Base-by-base conservation (phyloP, 1,140 invertebrate genomes). In the Drosophila pseudoobscura region DNA sequence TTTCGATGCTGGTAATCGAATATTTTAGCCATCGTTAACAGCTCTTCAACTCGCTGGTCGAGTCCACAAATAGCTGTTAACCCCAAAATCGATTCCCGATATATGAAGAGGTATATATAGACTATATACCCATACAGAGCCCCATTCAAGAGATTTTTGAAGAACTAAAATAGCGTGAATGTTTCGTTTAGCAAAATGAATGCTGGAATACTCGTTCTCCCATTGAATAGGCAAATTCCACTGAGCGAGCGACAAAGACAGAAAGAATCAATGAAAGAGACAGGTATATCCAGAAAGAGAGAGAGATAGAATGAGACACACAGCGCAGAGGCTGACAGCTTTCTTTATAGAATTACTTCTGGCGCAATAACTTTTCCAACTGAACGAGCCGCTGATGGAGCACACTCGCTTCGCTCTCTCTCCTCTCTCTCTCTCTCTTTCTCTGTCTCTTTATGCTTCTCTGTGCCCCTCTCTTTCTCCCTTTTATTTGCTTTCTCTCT, bases 261-360 rank as follows among this genome's bases (percentile, higher is more conserved):
- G n/a, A 20, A 15, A 49, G 43, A 54, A 26, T 5, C 22, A 41
- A 39, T 45, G 39, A 26, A 45, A 49, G 17, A 31, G 22, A 29
- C 39, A 26, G 2, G 9, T 24, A 43, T 53, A 54, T 44, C 13
- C 2, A 24, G 39, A 56, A 47, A 39, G 24, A 59, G 31, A 26
- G 26, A 39, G 45, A 17, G 29, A 54, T 13, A 44, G 17, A 31
- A 49, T 56, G 44, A 74, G 43, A 8, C 39, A 58, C 51, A 55
- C 11, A 39, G 35, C 13, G 11, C 35, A 39, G 35, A 3, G 49
- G 52, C 65, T 63, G 71, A 51, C 68, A 58, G 82, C 75, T 88
- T 79, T 88, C 83, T 88, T 88, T 88, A 88, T 88, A 79, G 83
- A 88, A 88, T 88, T 88, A 88, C 83, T 88, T 88, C 83, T 88